Conservation (phyloP, 2,797 vertebrate species). For the Lutra lutra region DNA sequence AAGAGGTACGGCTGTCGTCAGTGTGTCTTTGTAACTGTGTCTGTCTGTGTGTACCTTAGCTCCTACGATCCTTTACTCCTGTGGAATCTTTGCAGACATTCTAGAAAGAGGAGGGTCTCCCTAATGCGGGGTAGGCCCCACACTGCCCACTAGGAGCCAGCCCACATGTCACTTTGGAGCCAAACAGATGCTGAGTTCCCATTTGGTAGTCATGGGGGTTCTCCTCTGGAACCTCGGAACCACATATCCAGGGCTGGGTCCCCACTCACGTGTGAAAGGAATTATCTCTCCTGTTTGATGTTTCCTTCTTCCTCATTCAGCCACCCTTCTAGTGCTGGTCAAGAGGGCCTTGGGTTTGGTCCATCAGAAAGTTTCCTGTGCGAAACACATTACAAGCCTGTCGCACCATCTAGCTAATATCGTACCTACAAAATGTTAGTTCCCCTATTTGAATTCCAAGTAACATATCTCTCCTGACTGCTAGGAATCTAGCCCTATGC, state of each 20-base stretch:
- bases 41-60: background rate
- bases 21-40: background rate
- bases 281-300: background rate
- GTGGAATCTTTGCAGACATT: background rate
- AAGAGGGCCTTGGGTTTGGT: background rate
- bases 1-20: background rate
- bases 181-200: background rate
- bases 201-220: background rate
- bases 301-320: background rate
- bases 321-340: background rate
- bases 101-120: background rate
- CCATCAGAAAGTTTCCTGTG: background rate
- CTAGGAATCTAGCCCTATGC: background rate
- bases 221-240: background rate
- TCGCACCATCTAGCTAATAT: background rate
- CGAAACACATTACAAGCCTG: background rate
- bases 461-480: background rate
- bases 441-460: slow-evolving; percentile 31
- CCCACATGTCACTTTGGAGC: background rate
- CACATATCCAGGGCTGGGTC: background rate
- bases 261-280: background rate
- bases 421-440: background rate
- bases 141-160: background rate
- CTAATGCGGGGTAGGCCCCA: background rate
- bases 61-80: background rate